Conservation (phyloP, 2,797 vertebrate species). For the Cynopterus sphinx region DNA sequence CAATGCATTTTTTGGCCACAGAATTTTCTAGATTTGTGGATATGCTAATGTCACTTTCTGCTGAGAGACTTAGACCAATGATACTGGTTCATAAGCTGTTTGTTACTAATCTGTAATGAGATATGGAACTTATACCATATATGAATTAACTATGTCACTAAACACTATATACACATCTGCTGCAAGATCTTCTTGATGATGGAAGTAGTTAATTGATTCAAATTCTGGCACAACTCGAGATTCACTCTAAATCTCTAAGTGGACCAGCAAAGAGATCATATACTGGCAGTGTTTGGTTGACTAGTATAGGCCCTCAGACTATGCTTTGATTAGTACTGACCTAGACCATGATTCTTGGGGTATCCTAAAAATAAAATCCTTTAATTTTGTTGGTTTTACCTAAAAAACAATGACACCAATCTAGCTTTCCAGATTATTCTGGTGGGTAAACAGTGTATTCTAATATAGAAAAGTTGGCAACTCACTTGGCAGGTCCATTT, state of each 20-base stretch:
- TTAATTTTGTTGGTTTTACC: neutral
- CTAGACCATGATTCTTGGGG: neutral
- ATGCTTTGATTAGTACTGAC: neutral
- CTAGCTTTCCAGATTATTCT: neutral
- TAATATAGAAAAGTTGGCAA: constrained; percentile 15
- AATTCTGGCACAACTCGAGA: neutral
- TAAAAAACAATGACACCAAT: neutral
- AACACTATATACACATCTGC: neutral
- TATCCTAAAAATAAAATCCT: neutral
- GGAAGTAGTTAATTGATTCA: neutral
- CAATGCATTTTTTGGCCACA: neutral
- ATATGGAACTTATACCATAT: neutral
- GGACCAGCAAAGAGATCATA: neutral
- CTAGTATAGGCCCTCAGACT: neutral
- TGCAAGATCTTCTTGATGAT: neutral
- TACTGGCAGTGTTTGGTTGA: neutral
- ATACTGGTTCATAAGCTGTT: neutral
- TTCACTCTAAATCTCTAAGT: neutral
- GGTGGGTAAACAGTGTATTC: neutral
- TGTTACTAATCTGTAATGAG: neutral
- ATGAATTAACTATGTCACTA: neutral
- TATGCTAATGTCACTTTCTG: neutral
- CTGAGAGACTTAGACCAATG: neutral
- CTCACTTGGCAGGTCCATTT: neutral
- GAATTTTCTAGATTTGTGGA: neutral